A percentile compares a stretch with the other conserved stretches of the same genome.
Conservation (phyloP, 2,888 invertebrate genomes). For the Ophion obscuratus region DNA sequence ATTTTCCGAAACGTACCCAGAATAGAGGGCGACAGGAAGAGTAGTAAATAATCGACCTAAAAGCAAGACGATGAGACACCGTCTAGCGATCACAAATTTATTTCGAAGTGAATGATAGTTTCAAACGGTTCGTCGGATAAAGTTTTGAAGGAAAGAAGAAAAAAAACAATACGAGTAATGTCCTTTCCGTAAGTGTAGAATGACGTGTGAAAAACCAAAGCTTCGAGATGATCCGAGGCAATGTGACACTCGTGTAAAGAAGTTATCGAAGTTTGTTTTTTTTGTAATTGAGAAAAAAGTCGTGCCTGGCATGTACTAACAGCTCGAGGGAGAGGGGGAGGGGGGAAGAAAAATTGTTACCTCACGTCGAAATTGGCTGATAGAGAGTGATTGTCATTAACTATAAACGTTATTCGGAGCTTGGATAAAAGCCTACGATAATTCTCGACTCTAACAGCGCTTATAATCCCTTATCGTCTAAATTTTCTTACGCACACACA, state of each 20-base stretch:
- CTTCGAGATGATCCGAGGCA: background rate
- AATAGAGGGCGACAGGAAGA: slow-evolving; percentile 72
- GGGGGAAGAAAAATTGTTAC: slow-evolving; percentile 62
- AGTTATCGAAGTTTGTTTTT: background rate
- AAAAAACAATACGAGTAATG: background rate
- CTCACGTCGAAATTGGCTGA: slow-evolving; percentile 74
- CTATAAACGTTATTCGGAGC: slow-evolving; percentile 78
- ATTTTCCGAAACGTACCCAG: slow-evolving; percentile 61
- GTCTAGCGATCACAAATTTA: background rate
- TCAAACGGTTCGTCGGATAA: slow-evolving; percentile 7
- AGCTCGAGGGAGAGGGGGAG: slow-evolving; percentile 65
- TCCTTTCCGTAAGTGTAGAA: background rate
- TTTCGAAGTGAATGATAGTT: slow-evolving; percentile 23
- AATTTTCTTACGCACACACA: slow-evolving; percentile 33
- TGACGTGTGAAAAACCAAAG: slow-evolving; percentile 8
- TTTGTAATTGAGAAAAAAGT: slow-evolving; percentile 40
- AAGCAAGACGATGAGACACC: slow-evolving; percentile 56
- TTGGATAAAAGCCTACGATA: slow-evolving; percentile 76
- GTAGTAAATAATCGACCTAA: slow-evolving; percentile 68
- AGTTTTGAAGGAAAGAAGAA: background rate
- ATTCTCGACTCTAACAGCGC: slow-evolving; percentile 73
- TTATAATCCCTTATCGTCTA: slow-evolving; percentile 69
- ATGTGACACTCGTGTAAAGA: background rate
- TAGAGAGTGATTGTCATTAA: slow-evolving; percentile 83
- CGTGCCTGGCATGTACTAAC: slow-evolving; percentile 75